phyloP scores from a whole-genome alignment of 2,113 vertebrate genomes.

The Elanoides forficatus region DNA sequence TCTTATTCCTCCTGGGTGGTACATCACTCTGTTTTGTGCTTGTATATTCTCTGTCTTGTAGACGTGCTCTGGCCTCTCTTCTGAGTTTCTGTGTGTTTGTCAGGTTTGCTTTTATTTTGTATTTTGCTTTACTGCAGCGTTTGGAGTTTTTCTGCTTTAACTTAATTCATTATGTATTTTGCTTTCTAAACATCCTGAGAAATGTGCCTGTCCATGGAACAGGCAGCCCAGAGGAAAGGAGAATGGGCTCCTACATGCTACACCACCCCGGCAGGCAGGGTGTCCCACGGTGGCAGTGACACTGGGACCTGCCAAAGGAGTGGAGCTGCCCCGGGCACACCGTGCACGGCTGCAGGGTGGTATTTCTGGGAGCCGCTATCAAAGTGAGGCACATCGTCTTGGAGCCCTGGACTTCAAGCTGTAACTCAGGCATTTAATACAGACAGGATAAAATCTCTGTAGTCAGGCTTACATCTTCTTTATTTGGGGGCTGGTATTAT shows the following conservation, averaged over 20 bases:
- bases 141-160: not conserved
- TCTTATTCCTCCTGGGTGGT: not conserved
- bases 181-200: not conserved
- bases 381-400: not conserved
- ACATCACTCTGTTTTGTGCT: not conserved
- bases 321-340: not conserved
- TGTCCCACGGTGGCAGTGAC: not conserved
- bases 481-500: not conserved
- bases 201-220: not conserved
- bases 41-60: not conserved
- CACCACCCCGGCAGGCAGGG: not conserved
- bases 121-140: not conserved
- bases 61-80: not conserved
- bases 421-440: not conserved
- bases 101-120: not conserved
- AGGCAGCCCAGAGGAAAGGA: not conserved
- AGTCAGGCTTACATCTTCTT: not conserved
- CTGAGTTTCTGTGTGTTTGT: not conserved
- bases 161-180: not conserved
- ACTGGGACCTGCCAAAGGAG: not conserved
- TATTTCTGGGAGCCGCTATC: not conserved
- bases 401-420: not conserved
- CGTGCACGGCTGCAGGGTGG: accelerated
- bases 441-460: not conserved
- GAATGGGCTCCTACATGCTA: not conserved